A percentile compares a stretch with the other conserved stretches of the same genome.
Conservation (phyloP, 1,140 invertebrate species). For the Streblospio benedicti region DNA sequence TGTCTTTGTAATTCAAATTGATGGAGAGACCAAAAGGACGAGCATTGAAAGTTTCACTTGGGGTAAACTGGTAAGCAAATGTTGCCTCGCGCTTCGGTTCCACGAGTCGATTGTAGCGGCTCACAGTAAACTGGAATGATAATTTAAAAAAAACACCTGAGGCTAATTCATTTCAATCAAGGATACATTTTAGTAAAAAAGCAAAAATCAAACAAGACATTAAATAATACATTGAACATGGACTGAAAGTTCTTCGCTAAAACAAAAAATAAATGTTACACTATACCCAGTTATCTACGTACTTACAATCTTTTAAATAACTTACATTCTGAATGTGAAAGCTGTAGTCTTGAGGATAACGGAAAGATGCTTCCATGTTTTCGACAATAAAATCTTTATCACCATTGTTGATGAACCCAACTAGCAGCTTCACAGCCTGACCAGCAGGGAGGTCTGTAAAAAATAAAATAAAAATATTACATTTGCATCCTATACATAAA, state of each 20-base stretch:
- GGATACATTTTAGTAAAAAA: too few relatives aligned
- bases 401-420: constrained; percentile 93
- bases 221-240: background rate
- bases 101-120: constrained; percentile 79
- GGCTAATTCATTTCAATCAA: background rate
- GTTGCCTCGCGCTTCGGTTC: constrained; percentile 87
- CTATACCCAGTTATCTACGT: too few relatives aligned
- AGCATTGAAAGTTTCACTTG: constrained; percentile 88
- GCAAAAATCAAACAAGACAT: background rate
- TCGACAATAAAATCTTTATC: constrained; percentile 80
- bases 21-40: constrained; percentile 91
- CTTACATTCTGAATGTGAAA: constrained; percentile 90
- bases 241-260: background rate
- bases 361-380: constrained; percentile 89
- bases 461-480: constrained; percentile 14
- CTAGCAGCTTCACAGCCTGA: constrained; percentile 82
- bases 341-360: constrained; percentile 96
- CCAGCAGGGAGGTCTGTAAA: constrained; percentile 82
- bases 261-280: too few relatives aligned
- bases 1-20: constrained; percentile 86
- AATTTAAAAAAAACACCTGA: too few relatives aligned
- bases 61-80: constrained; percentile 87
- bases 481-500: background rate
- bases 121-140: constrained; percentile 66
- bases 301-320: too few relatives aligned